phyloP scores from a whole-genome alignment of 2,113 vertebrate genomes.

The Corydoras maculifer region DNA sequence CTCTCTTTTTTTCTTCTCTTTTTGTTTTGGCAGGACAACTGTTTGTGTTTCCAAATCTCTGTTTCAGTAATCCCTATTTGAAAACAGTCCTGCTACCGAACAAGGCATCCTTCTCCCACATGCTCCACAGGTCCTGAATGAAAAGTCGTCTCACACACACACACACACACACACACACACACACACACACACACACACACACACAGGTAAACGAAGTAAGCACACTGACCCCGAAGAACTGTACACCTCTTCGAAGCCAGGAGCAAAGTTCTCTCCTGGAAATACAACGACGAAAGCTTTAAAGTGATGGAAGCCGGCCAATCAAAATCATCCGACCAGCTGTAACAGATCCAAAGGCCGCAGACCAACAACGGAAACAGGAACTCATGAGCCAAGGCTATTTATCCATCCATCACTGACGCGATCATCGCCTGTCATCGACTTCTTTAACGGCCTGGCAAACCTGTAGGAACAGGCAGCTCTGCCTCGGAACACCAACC shows the following conservation, averaged over 20 bases:
- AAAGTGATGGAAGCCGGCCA: neutral
- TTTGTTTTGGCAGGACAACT: neutral
- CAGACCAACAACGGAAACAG: neutral
- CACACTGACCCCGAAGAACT: neutral
- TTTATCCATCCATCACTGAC: neutral
- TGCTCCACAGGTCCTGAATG: neutral
- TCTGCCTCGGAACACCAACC: slow-evolving; percentile 5
- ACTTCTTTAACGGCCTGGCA: neutral
- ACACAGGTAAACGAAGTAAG: neutral
- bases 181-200: neutral
- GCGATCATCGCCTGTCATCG: neutral
- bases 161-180: neutral
- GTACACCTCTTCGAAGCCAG: neutral
- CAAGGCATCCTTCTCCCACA: slow-evolving; percentile 4
- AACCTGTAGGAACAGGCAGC: neutral
- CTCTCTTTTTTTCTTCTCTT: neutral
- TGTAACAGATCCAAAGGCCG: neutral
- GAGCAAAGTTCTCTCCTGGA: neutral
- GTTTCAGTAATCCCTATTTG: neutral
- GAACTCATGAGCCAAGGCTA: slow-evolving; percentile 6
- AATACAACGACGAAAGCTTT: neutral
- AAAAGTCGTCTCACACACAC: neutral
- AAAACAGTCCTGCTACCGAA: neutral
- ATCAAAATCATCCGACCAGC: neutral
- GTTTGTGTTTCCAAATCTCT: slow-evolving; percentile 9